Base-by-base conservation (phyloP, 2,113 vertebrate species). In the Hypocryptadius cinnamomeus region DNA sequence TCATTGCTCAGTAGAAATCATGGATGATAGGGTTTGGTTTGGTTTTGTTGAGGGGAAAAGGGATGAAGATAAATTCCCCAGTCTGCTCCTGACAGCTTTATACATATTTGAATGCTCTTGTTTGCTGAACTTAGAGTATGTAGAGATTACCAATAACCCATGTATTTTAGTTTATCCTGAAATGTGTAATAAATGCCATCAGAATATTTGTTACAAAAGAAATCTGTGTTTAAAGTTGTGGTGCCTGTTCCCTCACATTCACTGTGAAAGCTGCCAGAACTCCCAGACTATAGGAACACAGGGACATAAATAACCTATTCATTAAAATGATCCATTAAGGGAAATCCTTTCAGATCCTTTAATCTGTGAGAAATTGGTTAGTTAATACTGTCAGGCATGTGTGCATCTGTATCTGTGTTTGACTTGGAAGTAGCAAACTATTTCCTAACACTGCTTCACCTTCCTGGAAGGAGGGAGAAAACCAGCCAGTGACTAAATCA, bases 381-480 rank as follows among this genome's bases (percentile, higher is more conserved):
- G 69, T 91, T 95, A 89, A 88, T 88, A 19, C 89, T 77, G n/a
- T 60, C 71, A 87, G 71, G 71, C 82, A 19, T 85, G 74, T 51
- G 33, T 85, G 16, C 61, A 73, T 94, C 65, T 76, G 5, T 57
- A 35, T 76, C 39, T 89, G 16, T 39, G 47, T 95, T 90, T 79
- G 72, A 79, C 81, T 84, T 27, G 54, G 54, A 87, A 92, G 72
- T 50, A 33, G 44, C 8, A 16, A 86, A 50, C 35, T 37, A 1
- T 93, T 65, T 93, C 69, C 76, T 20, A 48, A 30, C 63, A 56
- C 59, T 84, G 71, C 63, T 94, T 87, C 95, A 79, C 45, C 91
- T 91, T 96, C 92, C 93, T 92, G 72, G 59, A 83, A 96, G 68
- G 59, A 71, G 87, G 69, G 70, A 94, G 80, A 92, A 95, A 86